Evolutionary conservation across 2,888 invertebrate species (phyloP).

Genomic region (Diarsia mendica): DNA sequence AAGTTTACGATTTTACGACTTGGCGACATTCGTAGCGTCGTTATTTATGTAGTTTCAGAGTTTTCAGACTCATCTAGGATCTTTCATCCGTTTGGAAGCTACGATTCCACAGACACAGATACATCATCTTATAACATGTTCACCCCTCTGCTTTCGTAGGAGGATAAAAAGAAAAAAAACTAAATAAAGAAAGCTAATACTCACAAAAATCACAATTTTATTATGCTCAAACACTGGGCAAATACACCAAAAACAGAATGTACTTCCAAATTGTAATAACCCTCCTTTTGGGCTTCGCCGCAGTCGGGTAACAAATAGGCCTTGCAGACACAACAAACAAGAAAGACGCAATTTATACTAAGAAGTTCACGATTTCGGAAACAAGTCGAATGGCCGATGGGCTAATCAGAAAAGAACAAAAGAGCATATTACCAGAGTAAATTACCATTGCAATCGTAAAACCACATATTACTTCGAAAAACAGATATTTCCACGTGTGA

Average conservation of each 20-base stretch:
- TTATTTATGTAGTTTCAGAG: too few relatives aligned
- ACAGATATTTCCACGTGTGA: conserved; percentile 37
- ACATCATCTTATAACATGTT: too few relatives aligned
- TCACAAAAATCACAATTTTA: conserved; percentile 55
- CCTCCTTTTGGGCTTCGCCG: too few relatives aligned
- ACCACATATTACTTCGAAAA: conserved; percentile 43
- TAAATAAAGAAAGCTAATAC: conserved; percentile 41
- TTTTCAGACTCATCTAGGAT: too few relatives aligned
- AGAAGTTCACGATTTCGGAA: conserved; percentile 40
- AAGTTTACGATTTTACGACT: too few relatives aligned
- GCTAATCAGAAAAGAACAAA: conserved; percentile 65
- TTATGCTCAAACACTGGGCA: conserved; percentile 30
- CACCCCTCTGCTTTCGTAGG: too few relatives aligned
- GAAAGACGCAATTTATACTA: conserved; percentile 41
- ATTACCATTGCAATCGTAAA: conserved; percentile 65
- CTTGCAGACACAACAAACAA: conserved; percentile 25
- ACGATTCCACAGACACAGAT: too few relatives aligned
- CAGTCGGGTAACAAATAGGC: conserved; percentile 9
- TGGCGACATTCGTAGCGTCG: too few relatives aligned
- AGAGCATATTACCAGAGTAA: conserved; percentile 58
- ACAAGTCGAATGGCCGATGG: conserved; percentile 35
- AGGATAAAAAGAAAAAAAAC: background rate
- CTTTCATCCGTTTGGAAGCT: too few relatives aligned
- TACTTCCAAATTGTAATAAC: conserved; percentile 22
- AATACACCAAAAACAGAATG: conserved; percentile 2